Percentiles rank a stretch among this genome's conserved stretches.
These are phyloP conservation scores for Paramormyrops kingsleyae DNA, from an alignment of 2,113 vertebrate genomes.

Conservation along the genomic window DNA sequence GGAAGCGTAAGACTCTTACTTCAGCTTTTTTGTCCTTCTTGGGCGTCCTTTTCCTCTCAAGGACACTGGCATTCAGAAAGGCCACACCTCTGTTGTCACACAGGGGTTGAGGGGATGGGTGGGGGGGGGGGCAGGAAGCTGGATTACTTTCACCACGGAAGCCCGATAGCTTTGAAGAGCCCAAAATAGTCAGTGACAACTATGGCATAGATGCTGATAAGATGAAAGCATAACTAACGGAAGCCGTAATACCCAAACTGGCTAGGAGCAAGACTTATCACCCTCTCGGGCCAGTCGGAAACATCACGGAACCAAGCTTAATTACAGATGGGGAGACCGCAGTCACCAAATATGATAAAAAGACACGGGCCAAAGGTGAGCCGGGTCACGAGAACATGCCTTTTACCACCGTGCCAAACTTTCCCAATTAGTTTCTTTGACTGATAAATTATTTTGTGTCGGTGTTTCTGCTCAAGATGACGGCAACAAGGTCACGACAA, in stretches of 20 bases:
- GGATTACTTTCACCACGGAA: conserved; percentile 8
- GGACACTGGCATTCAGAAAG: neutral
- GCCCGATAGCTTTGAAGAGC: conserved; percentile 20
- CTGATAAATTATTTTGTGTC: neutral
- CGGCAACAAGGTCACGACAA: neutral
- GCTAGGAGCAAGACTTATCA: neutral
- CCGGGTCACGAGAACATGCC: neutral
- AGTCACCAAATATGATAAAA: neutral
- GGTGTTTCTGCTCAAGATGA: neutral
- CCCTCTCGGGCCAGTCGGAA: neutral
- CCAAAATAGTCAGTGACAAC: conserved; percentile 19
- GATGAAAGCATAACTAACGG: conserved; percentile 23
- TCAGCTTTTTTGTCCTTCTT: neutral
- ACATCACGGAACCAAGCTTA: neutral
- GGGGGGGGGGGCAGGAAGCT: conserved; percentile 2
- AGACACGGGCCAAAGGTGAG: neutral
- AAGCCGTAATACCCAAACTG: neutral
- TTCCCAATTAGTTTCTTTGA: neutral
- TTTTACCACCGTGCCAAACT: neutral
- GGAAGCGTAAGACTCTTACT: neutral
- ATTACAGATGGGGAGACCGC: neutral
- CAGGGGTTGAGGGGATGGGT: neutral
- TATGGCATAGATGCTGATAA: conserved; percentile 18
- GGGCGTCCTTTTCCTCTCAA: neutral
- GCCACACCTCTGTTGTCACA: neutral